Percentiles rank a stretch among this genome's conserved stretches.
These are phyloP conservation scores for Theretra japonica DNA, from an alignment of 2,888 invertebrate genomes.

Conservation along the genomic window DNA sequence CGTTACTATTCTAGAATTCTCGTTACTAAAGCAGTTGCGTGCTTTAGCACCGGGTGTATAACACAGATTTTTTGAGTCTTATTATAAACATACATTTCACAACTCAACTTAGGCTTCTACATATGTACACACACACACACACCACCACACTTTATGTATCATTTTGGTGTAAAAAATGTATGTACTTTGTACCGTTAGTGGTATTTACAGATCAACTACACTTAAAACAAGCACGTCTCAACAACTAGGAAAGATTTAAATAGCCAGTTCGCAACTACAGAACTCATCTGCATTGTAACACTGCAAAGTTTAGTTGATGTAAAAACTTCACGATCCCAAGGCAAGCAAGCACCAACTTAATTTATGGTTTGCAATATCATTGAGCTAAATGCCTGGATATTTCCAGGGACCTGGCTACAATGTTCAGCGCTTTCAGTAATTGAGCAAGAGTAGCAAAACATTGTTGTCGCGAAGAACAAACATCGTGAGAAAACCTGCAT, in stretches of 20 bases:
- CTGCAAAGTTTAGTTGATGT: slow-evolving; percentile 59
- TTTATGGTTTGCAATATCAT: slow-evolving; percentile 69
- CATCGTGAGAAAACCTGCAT: no score
- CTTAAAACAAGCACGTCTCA: slow-evolving; percentile 53
- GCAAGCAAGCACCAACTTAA: slow-evolving; percentile 59
- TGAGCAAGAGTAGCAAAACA: slow-evolving; percentile 9
- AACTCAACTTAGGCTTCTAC: no score
- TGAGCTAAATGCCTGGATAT: slow-evolving; percentile 54
- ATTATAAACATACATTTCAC: no score
- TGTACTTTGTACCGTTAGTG: no score
- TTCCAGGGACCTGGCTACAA: neutral
- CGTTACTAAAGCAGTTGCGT: no score
- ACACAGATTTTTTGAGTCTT: no score
- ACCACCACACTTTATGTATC: no score
- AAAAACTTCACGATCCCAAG: slow-evolving; percentile 68
- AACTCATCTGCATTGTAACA: slow-evolving; percentile 73
- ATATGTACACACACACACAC: no score
- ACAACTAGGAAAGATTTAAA: slow-evolving; percentile 50
- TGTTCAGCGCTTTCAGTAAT: neutral
- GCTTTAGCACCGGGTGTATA: no score
- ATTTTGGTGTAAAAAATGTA: no score
- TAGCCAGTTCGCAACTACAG: slow-evolving; percentile 56
- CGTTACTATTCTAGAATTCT: no score
- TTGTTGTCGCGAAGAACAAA: no score
- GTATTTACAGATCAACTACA: slow-evolving; percentile 32